Base-by-base conservation (phyloP, 2,888 invertebrate genomes). In the Neelides folsomi region DNA sequence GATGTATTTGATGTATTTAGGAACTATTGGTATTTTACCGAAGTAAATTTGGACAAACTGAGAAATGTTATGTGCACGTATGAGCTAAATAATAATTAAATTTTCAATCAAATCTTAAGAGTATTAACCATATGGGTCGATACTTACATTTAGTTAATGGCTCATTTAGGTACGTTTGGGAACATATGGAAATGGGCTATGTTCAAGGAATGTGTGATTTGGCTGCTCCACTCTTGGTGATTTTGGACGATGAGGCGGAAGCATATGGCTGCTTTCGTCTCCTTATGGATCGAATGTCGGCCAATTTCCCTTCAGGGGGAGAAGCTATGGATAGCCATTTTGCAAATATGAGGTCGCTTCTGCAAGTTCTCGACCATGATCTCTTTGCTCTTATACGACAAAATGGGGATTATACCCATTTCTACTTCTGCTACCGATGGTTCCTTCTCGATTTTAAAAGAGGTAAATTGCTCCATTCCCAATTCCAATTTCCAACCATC, bases 201-300 rank as follows among this genome's bases (percentile, higher is more conserved):
- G 88, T 94, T 78, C 94, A 94, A 71, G 94, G 94, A 65, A 95
- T 94, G 94, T 94, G 94, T 71, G 94, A 94, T 72, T 75, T 95
- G 54, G 88, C 85, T 1, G 94, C 94, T 0, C 94, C 93, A 0
- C 73, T 95, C 1, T 76, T 95, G 16, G 93, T 94, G 13, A 83
- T 88, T 67, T 83, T 92, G 73, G 84, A 88, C 67, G 92, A 95
- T 69, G 94, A 94, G 71, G 85, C 89, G 0, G 72, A 83, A 10
- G 84, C 92, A 1, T 90, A 93, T 69, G 87, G 88, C 54, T 86
- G 93, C 68, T 95, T 95, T 73, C 82, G 85, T 63, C 80, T 83
- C 49, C 75, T 94, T 53, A 95, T 95, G 94, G 79, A 81, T 58
- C 76, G 92, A 42, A 89, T 94, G 78, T 79, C 82, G 12, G 82